phyloP scores from a whole-genome alignment of 1,140 invertebrate genomes.

The Zaprionus ornatus region DNA sequence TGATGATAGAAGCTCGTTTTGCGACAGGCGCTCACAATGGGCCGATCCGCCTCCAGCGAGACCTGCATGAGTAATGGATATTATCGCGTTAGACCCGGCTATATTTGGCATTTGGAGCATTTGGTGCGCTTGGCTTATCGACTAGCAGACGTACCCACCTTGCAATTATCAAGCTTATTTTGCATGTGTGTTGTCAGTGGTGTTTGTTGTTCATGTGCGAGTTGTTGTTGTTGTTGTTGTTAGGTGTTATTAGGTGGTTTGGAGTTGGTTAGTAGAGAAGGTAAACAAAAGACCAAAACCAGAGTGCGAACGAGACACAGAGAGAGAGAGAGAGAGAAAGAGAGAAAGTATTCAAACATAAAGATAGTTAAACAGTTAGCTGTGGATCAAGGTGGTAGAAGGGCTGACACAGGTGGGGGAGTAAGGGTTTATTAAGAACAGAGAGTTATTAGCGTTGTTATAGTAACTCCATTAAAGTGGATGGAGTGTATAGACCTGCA shows the following conservation, averaged over 20 bases:
- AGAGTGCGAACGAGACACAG: not conserved
- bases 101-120: not conserved
- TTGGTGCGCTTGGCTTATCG: not conserved
- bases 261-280: constrained; percentile 34
- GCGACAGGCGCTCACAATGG: constrained; percentile 83
- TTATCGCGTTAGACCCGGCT: constrained; percentile 13
- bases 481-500: not conserved
- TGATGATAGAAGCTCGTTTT: constrained; percentile 74
- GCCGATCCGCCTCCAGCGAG: constrained; percentile 82
- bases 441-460: not conserved
- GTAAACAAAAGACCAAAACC: constrained; percentile 29
- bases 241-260: constrained; percentile 30
- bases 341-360: constrained; percentile 54
- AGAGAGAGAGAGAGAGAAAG: constrained; percentile 33
- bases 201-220: constrained; percentile 28
- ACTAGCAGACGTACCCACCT: constrained; percentile 58
- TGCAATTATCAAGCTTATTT: constrained; percentile 73
- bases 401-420: not conserved
- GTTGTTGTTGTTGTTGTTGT: constrained; percentile 32
- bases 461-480: not conserved
- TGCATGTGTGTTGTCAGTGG: constrained; percentile 37
- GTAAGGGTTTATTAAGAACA: not conserved
- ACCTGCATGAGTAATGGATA: constrained; percentile 71
- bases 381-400: constrained; percentile 11
- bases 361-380: constrained; percentile 54